These are phyloP conservation scores for Antennarius maculatus DNA, from an alignment of 2,797 vertebrate species.

Conservation along the genomic window DNA sequence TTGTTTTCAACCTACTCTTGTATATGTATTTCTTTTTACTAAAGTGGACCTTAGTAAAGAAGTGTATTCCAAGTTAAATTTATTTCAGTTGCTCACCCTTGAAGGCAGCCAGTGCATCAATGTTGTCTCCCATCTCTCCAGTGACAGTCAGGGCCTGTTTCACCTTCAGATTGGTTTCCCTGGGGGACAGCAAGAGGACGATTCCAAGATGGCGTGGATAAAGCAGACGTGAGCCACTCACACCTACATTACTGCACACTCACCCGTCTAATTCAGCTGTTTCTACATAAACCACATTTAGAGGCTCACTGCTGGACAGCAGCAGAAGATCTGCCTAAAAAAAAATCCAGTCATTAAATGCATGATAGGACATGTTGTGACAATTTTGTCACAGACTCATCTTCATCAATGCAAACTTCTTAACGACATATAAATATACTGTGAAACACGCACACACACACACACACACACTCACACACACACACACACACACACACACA, in stretches of 20 bases:
- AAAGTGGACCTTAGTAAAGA: too few relatives aligned
- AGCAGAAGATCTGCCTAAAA: constrained; percentile 91
- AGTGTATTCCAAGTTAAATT: too few relatives aligned
- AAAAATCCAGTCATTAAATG: too few relatives aligned
- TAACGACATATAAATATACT: not conserved
- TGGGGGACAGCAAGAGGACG: constrained; percentile 56
- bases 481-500: too few relatives aligned
- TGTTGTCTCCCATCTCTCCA: constrained; percentile 84
- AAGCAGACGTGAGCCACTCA: not conserved
- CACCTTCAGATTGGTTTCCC: constrained; percentile 97
- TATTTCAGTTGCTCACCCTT: constrained; percentile 76
- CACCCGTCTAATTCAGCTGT: constrained; percentile 93
- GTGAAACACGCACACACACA: not conserved
- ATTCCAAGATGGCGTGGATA: constrained; percentile 19
- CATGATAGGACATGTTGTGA: not conserved
- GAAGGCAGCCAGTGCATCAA: constrained; percentile 84
- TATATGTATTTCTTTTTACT: too few relatives aligned
- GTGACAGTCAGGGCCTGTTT: constrained; percentile 91
- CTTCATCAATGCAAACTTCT: not conserved
- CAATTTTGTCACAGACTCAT: constrained; percentile 4
- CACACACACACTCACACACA: too few relatives aligned
- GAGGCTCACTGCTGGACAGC: constrained; percentile 92
- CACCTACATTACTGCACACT: constrained; percentile 20
- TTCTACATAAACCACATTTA: constrained; percentile 91
- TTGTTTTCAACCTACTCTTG: too few relatives aligned